Evolutionary conservation across 2,797 vertebrate genomes (phyloP).

Genomic region (Pteronotus mesoamericanus): DNA sequence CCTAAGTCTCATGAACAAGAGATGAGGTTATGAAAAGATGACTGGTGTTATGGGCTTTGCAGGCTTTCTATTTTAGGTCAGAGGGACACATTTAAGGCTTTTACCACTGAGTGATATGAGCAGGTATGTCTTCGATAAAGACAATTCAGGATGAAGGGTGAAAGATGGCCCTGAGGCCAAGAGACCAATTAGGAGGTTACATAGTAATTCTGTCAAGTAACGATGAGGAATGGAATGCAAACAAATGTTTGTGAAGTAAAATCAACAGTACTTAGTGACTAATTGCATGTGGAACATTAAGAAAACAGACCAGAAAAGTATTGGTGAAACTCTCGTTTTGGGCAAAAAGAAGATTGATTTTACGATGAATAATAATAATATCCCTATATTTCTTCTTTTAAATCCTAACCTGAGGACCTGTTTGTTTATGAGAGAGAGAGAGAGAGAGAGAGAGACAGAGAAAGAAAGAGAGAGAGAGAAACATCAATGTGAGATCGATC

Average conservation of each 20-base stretch:
- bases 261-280: not conserved
- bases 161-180: not conserved
- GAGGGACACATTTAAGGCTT: not conserved
- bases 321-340: not conserved
- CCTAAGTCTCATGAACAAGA: not conserved
- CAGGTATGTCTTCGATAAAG: not conserved
- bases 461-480: too few species aligned
- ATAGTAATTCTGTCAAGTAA: conserved; percentile 1
- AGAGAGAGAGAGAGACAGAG: too few species aligned
- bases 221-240: not conserved
- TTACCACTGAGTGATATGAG: not conserved
- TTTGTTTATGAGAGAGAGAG: too few species aligned
- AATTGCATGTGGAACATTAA: not conserved
- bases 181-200: not conserved
- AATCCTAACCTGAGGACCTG: too few species aligned
- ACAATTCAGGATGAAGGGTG: not conserved
- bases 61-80: not conserved
- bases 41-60: not conserved
- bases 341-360: not conserved
- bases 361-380: not conserved
- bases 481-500: too few species aligned
- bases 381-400: not conserved
- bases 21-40: not conserved
- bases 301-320: not conserved
- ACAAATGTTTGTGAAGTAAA: not conserved